Base-by-base conservation (phyloP, 2,888 invertebrate species). In the Frankliniella fusca region DNA sequence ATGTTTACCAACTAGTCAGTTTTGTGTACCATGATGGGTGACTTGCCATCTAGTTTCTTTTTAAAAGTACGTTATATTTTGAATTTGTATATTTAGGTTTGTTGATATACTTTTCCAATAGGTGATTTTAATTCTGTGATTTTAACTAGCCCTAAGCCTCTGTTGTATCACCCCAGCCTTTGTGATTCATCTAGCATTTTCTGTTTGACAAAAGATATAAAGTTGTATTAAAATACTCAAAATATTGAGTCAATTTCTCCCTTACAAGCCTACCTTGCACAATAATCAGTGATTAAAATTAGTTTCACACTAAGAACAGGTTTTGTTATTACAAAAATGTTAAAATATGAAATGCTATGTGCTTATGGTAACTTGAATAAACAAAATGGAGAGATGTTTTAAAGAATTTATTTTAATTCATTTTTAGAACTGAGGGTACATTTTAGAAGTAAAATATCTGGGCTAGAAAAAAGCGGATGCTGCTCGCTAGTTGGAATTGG, bases 371-470 rank as follows among this genome's bases (percentile, higher is more conserved):
- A 54, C 54, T 54, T 15, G 15, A 54, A 20, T 11, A 54, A 54
- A 15, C 10, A 20, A 20, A 10, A 20, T 12, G 12, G 20, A 20
- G 7, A 12, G 20, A 54, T 20, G 7, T 54, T 54, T 54, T 54
- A 54, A 54, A 54, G 20, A 54, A 54, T 15, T 20, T 5, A 15
- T 54, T 54, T 20, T 12, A 54, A 20, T 54, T 15, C 5, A 54
- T 54, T 12, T 20, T 5, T 54, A 12, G 5, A 15, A 5, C 1
- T 54, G 11, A 11, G 27, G 8, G 70, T 27, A 27, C n/a, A 83
- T 86, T 87, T 90, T 84, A 92, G 87, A 80, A 93, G 87, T 84
- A 91, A 87, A 86, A 93, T 93, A 86, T 93, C 93, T 81, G 90
- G 86, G 87, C 92, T 92, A 85, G 90, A 89, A 85, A 90, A 93